Base-by-base conservation (phyloP, 64 coral and sea anemone species). In the Montipora efflorescens region DNA sequence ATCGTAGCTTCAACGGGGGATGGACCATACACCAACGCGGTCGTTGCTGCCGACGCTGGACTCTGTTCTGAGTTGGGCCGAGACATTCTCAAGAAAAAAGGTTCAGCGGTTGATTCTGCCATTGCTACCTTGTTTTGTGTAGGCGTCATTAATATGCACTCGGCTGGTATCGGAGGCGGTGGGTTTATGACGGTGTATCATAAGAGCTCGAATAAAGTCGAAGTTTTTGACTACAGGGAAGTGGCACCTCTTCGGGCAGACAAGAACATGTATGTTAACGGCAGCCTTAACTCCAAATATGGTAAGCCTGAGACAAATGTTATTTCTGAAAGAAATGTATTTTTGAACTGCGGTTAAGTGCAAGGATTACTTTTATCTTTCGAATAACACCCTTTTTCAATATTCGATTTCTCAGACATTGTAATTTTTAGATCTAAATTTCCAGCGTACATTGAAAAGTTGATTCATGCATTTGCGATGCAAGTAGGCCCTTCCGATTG, bases 111-210 rank as follows among this genome's bases (percentile, higher is more conserved):
- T 66, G 97, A 99, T 73, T 85, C 97, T 25, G 87, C 95, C 14
- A 69, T 99, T 22, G 95, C 97, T 9, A 75, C 81, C 12, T 5
- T 99, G 9, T 91, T 99, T 79, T 99, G 97, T 94, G 75, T 99
- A 59, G 97, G 97, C 8, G 51, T 99, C 67, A 80, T 96, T 57
- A 99, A 99, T 81, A 96, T 99, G 92, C 97, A 99, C 76, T 99
- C 97, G 0, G 73, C 97, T n/a, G 97, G 97, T 18, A 92, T 99
- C 23, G 97, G 97, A 1, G 97, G 97, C 36, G 97, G 97, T 2
- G 97, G 95, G 5, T 96, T 99, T 18, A 99, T 99, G 97, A 71
- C 94, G 13, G 89, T 99, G 1, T 99, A 99, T 48, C 68, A 59
- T 5, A 61, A 51, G 51, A 75, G 53, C 18, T 52, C 59, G 3